phyloP scores from a whole-genome alignment of 2,797 vertebrate species.

The Monodelphis domestica region DNA sequence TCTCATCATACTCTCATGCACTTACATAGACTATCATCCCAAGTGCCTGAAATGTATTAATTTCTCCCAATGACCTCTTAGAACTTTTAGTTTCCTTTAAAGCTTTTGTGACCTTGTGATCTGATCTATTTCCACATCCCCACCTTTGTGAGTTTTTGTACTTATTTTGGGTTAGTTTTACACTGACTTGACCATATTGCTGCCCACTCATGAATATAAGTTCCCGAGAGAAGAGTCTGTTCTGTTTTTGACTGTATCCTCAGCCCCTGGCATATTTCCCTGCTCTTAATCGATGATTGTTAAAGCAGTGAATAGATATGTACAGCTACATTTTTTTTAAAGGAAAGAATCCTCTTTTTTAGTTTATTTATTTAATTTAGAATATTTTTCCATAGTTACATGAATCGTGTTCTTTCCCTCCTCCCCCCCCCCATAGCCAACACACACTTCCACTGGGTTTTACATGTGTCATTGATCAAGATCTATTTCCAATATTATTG shows the following conservation, averaged over 20 bases:
- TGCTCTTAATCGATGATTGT: background rate
- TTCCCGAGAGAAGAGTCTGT: background rate
- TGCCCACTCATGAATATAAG: background rate
- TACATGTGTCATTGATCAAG: too few species aligned
- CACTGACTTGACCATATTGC: background rate
- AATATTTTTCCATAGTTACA: too few species aligned
- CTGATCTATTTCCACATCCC: background rate
- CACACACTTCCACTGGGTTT: too few species aligned
- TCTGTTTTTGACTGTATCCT: background rate
- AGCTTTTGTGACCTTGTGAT: background rate
- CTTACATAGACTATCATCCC: background rate
- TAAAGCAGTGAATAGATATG: background rate
- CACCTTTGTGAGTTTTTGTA: background rate
- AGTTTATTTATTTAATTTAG: too few species aligned
- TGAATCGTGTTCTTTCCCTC: too few species aligned
- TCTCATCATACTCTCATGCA: background rate
- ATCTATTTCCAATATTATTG: too few species aligned
- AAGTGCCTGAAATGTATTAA: background rate
- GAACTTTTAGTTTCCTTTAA: background rate
- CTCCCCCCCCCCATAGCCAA: too few species aligned
- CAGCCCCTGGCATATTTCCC: background rate
- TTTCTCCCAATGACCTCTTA: background rate
- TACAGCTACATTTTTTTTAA: background rate
- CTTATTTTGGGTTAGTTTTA: background rate
- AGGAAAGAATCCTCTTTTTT: background rate